Base-by-base conservation (phyloP, 2,113 vertebrate genomes). In the Thalassoma bifasciatum region DNA sequence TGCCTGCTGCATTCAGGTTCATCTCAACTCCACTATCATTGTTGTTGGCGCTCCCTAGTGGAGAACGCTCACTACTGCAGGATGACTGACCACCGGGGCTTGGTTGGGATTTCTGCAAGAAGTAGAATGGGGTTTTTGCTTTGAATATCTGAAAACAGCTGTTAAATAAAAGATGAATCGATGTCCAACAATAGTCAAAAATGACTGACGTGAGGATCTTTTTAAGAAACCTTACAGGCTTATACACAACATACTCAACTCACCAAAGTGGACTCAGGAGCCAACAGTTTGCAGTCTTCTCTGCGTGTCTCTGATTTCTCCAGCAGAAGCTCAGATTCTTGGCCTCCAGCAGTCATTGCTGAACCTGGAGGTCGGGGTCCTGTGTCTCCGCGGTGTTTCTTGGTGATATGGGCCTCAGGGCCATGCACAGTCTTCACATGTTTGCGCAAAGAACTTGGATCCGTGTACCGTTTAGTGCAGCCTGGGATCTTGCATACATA, bases 21-120 rank as follows among this genome's bases (percentile, higher is more conserved):
- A 99, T 98, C 91, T 99, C 98, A 75, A 99, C 98, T 0, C 98
- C 98, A 0, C 98, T 99, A 91, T 99, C 98, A 0, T 98, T 99
- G 90, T 99, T 99, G 90, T 97, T 96, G 69, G 96, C 93, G 30
- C 97, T 99, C 75, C 97, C 97, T 7, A 98, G 93, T 0, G 98
- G 97, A 1, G 98, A 99, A 40, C 93, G 96, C 81, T 98, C 98
- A 0, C 98, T 99, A 93, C 98, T 99, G 92, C 98, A 99, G 0
- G 98, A 99, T 0, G 98, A 99, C 40, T 98, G 97, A 62, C 95
- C 96, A 0, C 98, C 96, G 0, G 98, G 98, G 64, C 98, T 99
- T 49, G 96, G 95, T 79, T 98, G 97, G 0, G 96, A 96, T 89
- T 99, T 99, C 98, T 99, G 76, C 50, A 46, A 69, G 2, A 52